phyloP scores from a whole-genome alignment of 2,888 invertebrate genomes.

The Mimachlamys varia region DNA sequence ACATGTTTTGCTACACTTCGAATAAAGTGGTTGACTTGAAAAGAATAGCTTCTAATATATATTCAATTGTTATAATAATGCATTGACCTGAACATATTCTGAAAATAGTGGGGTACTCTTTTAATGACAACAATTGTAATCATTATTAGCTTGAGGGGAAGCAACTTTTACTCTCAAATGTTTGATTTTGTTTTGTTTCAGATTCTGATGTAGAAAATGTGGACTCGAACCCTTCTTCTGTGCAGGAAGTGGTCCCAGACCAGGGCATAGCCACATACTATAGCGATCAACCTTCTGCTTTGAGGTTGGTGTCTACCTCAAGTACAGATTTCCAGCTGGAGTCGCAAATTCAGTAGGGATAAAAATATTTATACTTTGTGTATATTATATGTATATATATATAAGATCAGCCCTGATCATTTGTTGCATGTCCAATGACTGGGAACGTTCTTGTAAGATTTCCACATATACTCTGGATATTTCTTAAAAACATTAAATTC shows the following conservation, averaged over 20 bases:
- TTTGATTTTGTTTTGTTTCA: slow-evolving; percentile 50
- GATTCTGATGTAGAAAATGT: slow-evolving; percentile 70
- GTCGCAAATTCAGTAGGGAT: slow-evolving; percentile 22
- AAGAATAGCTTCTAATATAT: too few relatives aligned
- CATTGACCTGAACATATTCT: too few relatives aligned
- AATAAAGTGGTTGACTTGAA: too few relatives aligned
- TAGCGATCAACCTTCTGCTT: slow-evolving; percentile 61
- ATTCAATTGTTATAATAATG: too few relatives aligned
- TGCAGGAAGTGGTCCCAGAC: slow-evolving; percentile 60
- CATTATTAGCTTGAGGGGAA: too few relatives aligned
- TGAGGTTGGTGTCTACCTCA: slow-evolving; percentile 58
- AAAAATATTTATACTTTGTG: slow-evolving; percentile 14
- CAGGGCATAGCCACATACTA: slow-evolving; percentile 57
- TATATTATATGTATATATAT: not conserved
- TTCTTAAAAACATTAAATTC: too few relatives aligned
- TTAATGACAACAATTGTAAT: too few relatives aligned
- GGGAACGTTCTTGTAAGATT: too few relatives aligned
- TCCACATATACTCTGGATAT: too few relatives aligned
- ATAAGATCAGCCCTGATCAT: not conserved
- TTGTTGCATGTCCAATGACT: not conserved
- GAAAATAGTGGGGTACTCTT: too few relatives aligned
- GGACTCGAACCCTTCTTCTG: slow-evolving; percentile 59
- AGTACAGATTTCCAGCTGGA: slow-evolving; percentile 29
- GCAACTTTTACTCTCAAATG: too few relatives aligned
- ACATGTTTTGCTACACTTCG: too few relatives aligned